A percentile compares a stretch with the other conserved stretches of the same genome.
phyloP scores from a whole-genome alignment of 2,113 vertebrate genomes.

The Corythornis madagascariensis region DNA sequence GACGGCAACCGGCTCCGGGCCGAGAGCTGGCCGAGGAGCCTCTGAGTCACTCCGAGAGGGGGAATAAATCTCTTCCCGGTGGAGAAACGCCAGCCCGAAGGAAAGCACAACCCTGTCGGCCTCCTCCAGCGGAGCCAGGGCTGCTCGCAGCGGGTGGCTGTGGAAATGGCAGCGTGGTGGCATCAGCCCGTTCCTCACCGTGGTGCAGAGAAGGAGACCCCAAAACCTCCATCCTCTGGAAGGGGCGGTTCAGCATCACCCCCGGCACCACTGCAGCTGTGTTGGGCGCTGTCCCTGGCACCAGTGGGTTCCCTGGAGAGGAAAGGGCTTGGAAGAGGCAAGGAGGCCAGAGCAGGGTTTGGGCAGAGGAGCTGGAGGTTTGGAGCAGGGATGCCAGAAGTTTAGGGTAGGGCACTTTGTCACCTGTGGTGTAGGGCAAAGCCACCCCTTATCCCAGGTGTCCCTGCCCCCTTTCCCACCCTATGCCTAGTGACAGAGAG shows the following conservation, averaged over 20 bases:
- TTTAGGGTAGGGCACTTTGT: not conserved
- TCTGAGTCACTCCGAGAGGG: not conserved
- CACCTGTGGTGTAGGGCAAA: not conserved
- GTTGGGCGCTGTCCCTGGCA: not conserved
- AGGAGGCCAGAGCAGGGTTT: not conserved
- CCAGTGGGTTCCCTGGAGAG: rapidly evolving
- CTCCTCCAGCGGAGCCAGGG: rapidly evolving
- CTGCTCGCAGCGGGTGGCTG: rapidly evolving
- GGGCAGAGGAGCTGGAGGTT: not conserved
- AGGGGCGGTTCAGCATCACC: not conserved
- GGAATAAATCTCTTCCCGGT: not conserved
- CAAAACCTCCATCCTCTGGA: not conserved
- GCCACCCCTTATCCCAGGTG: not conserved
- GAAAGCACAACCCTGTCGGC: rapidly evolving
- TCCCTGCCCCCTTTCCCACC: not conserved
- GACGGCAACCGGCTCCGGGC: not conserved
- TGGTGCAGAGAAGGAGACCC: rapidly evolving
- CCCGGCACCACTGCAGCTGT: rapidly evolving
- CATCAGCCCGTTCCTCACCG: not conserved
- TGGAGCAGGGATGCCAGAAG: not conserved
- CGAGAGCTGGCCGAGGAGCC: rapidly evolving
- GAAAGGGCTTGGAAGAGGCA: not conserved
- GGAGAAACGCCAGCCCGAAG: not conserved
- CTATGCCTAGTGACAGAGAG: not conserved
- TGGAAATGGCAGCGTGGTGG: rapidly evolving